A percentile compares a stretch with the other conserved stretches of the same genome.
Evolutionary conservation across 2,797 vertebrate species (phyloP).

Genomic region (Acanthiza pusilla): DNA sequence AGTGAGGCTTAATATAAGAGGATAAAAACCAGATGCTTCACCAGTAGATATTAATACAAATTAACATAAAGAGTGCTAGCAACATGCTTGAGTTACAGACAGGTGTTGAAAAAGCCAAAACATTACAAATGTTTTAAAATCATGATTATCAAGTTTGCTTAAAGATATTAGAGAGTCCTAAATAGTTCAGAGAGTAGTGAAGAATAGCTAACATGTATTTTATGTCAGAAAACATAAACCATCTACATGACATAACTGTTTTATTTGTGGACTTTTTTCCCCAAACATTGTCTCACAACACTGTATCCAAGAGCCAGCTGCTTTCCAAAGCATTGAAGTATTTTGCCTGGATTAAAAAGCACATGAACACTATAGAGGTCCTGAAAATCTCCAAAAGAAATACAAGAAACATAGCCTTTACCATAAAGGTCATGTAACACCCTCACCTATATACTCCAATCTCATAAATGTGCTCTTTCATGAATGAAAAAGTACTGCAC

Average conservation of each 20-base stretch:
- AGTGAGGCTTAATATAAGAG: not conserved
- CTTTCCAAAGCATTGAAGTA: not conserved
- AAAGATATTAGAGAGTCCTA: not conserved
- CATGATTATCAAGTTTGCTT: not conserved
- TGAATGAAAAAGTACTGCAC: not conserved
- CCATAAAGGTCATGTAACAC: not conserved
- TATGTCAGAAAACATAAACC: not conserved
- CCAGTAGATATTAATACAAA: not conserved
- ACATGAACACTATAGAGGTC: not conserved
- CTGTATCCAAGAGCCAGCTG: not conserved
- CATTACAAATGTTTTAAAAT: not conserved
- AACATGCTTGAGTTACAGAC: not conserved
- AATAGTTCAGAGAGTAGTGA: not conserved
- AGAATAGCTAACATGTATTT: not conserved
- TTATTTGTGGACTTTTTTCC: not conserved
- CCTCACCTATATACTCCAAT: not conserved
- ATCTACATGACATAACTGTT: not conserved
- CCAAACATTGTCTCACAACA: not conserved
- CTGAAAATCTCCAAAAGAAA: not conserved
- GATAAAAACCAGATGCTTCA: not conserved
- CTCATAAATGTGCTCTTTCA: not conserved
- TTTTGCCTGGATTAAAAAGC: not conserved
- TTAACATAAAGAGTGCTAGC: not conserved
- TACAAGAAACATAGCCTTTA: not conserved
- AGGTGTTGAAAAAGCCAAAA: not conserved